Conservation (phyloP, 2,888 invertebrate genomes). For the Dysmachus trigonus region DNA sequence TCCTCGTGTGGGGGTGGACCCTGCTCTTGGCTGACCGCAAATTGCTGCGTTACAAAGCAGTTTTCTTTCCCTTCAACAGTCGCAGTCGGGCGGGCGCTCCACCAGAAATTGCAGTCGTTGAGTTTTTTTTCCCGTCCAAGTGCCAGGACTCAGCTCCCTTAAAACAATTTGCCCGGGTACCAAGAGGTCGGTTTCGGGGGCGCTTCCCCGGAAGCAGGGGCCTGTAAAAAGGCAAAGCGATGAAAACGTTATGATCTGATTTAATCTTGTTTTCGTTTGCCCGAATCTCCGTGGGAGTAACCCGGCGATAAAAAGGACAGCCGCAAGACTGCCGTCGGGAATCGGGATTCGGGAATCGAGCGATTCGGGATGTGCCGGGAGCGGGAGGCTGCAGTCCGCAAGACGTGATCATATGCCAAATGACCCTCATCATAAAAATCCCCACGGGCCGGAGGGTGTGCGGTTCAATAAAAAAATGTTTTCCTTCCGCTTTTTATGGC, state of each 20-base stretch:
- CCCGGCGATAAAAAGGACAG: not conserved
- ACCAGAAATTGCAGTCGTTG: not conserved
- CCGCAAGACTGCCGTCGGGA: not conserved
- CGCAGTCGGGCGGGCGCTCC: not conserved
- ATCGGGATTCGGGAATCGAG: too few relatives aligned
- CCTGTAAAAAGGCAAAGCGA: slow-evolving; percentile 1
- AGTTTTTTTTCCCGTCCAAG: not conserved
- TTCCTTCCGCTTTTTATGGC: not conserved
- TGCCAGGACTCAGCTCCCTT: not conserved
- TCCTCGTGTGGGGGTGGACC: not conserved
- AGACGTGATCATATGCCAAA: slow-evolving; percentile 37
- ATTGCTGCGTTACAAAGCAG: slow-evolving; percentile 33
- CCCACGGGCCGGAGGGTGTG: not conserved
- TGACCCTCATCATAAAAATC: slow-evolving; percentile 43
- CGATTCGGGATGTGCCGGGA: not conserved
- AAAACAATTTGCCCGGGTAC: not conserved
- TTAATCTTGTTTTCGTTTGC: slow-evolving; percentile 22
- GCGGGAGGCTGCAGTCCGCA: not conserved
- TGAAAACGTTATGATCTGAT: slow-evolving; percentile 41
- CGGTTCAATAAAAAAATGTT: slow-evolving; percentile 25
- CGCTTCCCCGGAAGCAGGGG: not conserved
- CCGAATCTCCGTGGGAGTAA: slow-evolving; percentile 22
- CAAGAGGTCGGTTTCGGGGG: not conserved
- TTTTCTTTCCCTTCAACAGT: not conserved
- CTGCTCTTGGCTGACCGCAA: slow-evolving; percentile 20